These are phyloP conservation scores for Trichonephila inaurata DNA, from an alignment of 1,140 invertebrate genomes.

Conservation along the genomic window DNA sequence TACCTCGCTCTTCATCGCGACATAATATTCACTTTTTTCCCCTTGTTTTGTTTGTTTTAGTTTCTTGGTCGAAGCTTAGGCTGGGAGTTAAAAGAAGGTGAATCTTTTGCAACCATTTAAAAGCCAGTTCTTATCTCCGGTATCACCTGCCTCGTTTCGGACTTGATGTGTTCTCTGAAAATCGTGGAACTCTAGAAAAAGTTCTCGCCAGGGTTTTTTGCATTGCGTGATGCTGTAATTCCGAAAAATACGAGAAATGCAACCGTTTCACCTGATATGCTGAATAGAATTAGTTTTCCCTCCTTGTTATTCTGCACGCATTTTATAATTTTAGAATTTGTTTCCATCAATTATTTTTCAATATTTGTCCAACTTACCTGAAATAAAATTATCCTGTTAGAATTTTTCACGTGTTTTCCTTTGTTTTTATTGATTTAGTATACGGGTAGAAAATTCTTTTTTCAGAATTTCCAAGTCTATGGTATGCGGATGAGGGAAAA, in stretches of 20 bases:
- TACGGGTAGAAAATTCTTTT: no score
- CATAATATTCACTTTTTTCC: neutral
- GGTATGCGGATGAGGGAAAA: no score
- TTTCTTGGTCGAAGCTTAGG: neutral
- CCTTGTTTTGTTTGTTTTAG: neutral
- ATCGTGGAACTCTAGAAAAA: neutral
- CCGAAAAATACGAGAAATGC: neutral
- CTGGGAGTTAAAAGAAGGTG: neutral
- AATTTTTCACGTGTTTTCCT: no score
- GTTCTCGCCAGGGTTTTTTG: neutral
- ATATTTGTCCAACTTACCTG: no score
- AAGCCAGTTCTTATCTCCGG: neutral
- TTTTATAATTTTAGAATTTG: no score
- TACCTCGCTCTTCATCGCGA: neutral
- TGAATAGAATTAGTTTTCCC: no score
- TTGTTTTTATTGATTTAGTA: no score
- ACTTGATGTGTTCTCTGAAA: neutral
- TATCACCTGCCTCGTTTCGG: neutral
- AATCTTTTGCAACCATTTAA: constrained; percentile 1
- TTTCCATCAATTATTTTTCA: no score
- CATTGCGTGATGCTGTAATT: neutral
- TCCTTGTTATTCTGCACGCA: no score
- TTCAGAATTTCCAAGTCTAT: no score
- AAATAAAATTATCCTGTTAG: no score
- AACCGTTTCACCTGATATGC: no score